These are phyloP conservation scores for Scaptodrosophila latifasciaeformis DNA, from an alignment of 2,888 invertebrate species.

Conservation along the genomic window DNA sequence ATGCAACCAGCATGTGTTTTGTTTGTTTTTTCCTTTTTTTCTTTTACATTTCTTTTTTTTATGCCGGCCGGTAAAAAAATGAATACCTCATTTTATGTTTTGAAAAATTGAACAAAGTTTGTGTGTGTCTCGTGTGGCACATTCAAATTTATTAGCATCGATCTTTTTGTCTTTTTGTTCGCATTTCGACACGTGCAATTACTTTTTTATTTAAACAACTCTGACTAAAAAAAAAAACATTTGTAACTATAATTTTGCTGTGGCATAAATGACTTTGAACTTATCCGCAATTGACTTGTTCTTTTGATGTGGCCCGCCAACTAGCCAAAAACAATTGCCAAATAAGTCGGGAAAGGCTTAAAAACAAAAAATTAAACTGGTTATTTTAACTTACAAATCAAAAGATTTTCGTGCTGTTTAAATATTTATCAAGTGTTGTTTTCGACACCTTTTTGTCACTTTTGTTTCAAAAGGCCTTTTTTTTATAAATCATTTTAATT, in stretches of 20 bases:
- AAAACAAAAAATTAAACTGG: no score
- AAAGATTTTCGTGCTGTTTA: no score
- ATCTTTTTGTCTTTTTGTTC: conserved; percentile 10
- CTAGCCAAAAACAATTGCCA: no score
- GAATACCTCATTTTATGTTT: conserved; percentile 25
- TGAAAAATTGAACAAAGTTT: conserved; percentile 9
- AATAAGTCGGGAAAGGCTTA: no score
- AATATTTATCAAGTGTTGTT: conserved; percentile 1
- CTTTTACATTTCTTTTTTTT: conserved; percentile 7
- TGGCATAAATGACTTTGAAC: not conserved
- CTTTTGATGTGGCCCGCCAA: no score
- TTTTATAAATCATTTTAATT: not conserved
- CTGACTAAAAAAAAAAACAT: no score
- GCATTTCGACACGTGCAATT: conserved; percentile 52
- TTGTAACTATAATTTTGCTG: conserved; percentile 15
- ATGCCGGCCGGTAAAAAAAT: conserved; percentile 32
- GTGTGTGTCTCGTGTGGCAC: conserved; percentile 8
- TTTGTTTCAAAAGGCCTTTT: not conserved
- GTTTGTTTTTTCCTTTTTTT: conserved; percentile 13
- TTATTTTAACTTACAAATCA: no score
- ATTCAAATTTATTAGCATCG: not conserved
- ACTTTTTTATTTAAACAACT: conserved; percentile 28
- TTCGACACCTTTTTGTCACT: conserved; percentile 17
- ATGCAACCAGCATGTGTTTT: conserved; percentile 24
- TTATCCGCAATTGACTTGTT: no score